Evolutionary conservation across 2,113 vertebrate species (phyloP), one percentile per base, ranked within the genome.

Genomic region (Semnornis frantzii): DNA sequence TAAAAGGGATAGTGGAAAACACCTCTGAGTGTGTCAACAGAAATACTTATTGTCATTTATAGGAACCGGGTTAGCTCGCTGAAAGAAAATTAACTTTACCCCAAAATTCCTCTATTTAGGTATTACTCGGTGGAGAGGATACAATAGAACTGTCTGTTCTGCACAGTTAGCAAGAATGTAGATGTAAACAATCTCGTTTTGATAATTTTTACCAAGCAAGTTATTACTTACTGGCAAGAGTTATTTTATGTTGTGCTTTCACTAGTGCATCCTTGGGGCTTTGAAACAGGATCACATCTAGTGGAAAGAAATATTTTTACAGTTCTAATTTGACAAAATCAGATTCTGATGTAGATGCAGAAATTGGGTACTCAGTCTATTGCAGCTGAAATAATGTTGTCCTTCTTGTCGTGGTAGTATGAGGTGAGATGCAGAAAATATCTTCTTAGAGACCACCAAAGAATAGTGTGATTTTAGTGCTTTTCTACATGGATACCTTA

Each of bases 1-100:
- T 89, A 81, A 87, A 94, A 89, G 82, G 54, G 8, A 15, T 46
- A 89, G 48, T 89, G 91, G 95, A 89, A 94, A 92, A 89, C 2
- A 21, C 71, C 60, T 92, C 59, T 57, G 59, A 93, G 72, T 39
- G 2, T 44, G 75, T 81, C 24, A 34, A 7, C 1, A 0, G 75
- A 34, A 77, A 55, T 64, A 63, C 4, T 75, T 88, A 18, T 69
- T 88, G 88, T 73, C 25, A 1, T 71, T 81, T 63, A 9, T 64
- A 83, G 75, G 60, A 87, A 16, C 39, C 11, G 6, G 21, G 1
- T 83, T 87, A 31, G 48, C n/a, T 80, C 59, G 24, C 30, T 70
- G 5, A 63, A 82, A 68, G 82, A 70, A 86, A 93, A 91, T 42
- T 52, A 83, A 69, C 76, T 91, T 95, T 80, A 33, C 82, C 19